Base-by-base conservation (phyloP, 2,888 invertebrate genomes). In the Scaptodrosophila latifasciaeformis region DNA sequence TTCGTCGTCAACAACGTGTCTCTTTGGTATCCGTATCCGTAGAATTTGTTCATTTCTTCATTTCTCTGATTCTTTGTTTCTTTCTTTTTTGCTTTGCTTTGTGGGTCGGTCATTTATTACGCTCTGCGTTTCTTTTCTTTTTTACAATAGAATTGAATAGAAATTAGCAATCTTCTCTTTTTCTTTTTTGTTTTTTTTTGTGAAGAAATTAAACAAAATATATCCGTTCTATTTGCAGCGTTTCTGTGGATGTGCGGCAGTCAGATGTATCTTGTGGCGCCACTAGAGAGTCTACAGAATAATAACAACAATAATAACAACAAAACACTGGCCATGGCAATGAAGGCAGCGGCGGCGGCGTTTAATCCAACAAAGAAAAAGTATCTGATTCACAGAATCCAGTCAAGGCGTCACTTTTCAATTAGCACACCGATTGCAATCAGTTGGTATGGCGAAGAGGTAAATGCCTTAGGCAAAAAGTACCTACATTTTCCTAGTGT, bases 261-360 rank as follows among this genome's bases (percentile, higher is more conserved):
- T 49, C 72, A 72, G 70, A 72, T 72, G 80, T 72, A 72, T 72
- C 77, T 72, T 27, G 72, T 72, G 70, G 72, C 72, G 80, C 72
- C 72, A 57, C 64, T 72, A 54, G 72, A 72, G 70, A 79, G 70
- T 70, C 64, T 74, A 42, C 77, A 76, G 17, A 27, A 7, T 21
- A 24, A 30, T 24, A 13, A 35, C 42, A 45, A 15, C 53, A 31
- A n/a, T 55, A 55, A 31, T 9, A 2, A n/a, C 19, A 21, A 9
- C 21, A 6, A 31, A n/a, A n/a, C n/a, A n/a, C n/a, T n/a, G n/a
- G 37, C 29, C 45, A 47, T 49, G 27, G 45, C 45, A 40, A 15
- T 59, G 37, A 24, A 40, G 37, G 7, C 27, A 9, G 19, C 43
- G 27, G 5, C 34, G 13, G n/a, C 34, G n/a, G 34, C 34, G n/a